Conservation (phyloP, 2,113 vertebrate species). For the Corythornis cristatus region DNA sequence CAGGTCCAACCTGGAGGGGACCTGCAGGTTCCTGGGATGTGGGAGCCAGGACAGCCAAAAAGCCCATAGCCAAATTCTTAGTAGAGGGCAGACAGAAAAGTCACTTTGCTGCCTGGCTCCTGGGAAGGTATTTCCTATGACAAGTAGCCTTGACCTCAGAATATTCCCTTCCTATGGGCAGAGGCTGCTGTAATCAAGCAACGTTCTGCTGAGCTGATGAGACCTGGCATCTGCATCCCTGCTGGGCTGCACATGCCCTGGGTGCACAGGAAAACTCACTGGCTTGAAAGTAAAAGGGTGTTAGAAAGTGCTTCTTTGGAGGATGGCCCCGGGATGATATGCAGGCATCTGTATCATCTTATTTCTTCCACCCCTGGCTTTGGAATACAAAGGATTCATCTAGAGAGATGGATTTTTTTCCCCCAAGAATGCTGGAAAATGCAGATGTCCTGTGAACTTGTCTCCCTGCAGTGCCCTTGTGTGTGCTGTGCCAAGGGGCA, state of each 20-base stretch:
- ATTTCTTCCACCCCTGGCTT: background rate
- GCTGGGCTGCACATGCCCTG: background rate
- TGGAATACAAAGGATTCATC: background rate
- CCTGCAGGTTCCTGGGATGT: background rate
- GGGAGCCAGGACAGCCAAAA: background rate
- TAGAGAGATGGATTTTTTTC: background rate
- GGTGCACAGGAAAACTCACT: slow-evolving; percentile 2
- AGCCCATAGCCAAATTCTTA: background rate
- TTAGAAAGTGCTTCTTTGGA: background rate
- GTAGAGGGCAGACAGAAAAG: background rate
- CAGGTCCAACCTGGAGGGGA: background rate
- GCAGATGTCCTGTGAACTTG: background rate
- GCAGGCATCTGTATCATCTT: background rate
- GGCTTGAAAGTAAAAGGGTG: slow-evolving; percentile 6
- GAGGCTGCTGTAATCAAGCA: background rate
- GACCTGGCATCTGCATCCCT: background rate
- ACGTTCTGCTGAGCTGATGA: background rate
- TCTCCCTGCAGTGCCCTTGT: background rate
- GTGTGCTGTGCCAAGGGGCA: background rate
- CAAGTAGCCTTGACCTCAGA: background rate
- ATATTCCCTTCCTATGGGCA: background rate
- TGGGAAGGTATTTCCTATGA: background rate
- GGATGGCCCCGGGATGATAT: background rate
- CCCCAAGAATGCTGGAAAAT: background rate
- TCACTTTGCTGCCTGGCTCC: background rate